A percentile compares a stretch with the other conserved stretches of the same genome.
These are phyloP conservation scores for Catagonus wagneri DNA, from an alignment of 2,113 vertebrate species.

Conservation along the genomic window DNA sequence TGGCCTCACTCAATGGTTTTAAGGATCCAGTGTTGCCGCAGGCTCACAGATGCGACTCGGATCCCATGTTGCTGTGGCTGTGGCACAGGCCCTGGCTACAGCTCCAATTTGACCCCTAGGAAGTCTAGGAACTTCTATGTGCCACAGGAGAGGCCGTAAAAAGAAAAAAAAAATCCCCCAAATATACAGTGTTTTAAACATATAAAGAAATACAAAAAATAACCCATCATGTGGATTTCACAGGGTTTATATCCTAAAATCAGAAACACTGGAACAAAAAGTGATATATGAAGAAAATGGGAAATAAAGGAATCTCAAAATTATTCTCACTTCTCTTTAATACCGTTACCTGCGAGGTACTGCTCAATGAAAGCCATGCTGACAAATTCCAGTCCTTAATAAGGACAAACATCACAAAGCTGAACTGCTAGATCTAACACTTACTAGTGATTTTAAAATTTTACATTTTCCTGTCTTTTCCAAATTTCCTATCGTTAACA, in stretches of 20 bases:
- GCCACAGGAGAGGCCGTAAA: too few species aligned
- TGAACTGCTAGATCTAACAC: background rate
- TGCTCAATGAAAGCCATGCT: background rate
- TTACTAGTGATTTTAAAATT: background rate
- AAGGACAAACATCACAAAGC: background rate
- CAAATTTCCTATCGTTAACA: conserved; percentile 35
- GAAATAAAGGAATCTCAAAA: background rate
- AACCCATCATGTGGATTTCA: conserved; percentile 1
- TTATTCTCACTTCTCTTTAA: background rate
- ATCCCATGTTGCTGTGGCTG: too few species aligned
- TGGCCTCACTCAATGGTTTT: too few species aligned
- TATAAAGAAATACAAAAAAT: background rate
- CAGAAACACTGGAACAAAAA: background rate
- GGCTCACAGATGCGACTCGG: too few species aligned
- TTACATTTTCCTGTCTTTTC: background rate
- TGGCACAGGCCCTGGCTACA: too few species aligned
- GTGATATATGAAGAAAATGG: background rate
- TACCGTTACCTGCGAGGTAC: background rate
- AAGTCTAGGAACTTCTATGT: too few species aligned
- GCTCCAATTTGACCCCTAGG: too few species aligned
- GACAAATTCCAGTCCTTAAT: background rate
- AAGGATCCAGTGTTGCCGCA: too few species aligned
- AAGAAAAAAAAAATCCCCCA: background rate
- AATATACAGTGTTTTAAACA: conserved; percentile 27
- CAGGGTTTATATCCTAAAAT: background rate